A percentile compares a stretch with the other conserved stretches of the same genome.
Conservation (phyloP, 2,113 vertebrate genomes). For the Neolamprologus brichardi region DNA sequence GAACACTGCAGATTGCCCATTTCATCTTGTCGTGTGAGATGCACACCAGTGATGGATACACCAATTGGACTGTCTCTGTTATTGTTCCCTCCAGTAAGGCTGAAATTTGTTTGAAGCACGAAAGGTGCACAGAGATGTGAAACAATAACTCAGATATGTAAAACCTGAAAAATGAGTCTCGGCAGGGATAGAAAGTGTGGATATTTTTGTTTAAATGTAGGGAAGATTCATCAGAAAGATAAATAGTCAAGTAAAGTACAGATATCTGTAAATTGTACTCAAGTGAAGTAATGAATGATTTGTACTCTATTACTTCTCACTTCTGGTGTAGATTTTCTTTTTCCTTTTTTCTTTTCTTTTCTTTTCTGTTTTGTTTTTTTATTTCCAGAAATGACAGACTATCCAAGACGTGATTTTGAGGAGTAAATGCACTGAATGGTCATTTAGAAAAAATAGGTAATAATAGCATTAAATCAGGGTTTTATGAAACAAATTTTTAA, state of each 20-base stretch:
- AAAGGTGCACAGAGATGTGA: neutral
- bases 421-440: neutral
- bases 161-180: neutral
- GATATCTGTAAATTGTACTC: neutral
- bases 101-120: neutral
- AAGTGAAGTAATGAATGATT: neutral
- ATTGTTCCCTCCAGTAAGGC: neutral
- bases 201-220: neutral
- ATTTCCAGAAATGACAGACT: neutral
- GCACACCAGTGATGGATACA: neutral
- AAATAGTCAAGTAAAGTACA: neutral
- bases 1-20: neutral
- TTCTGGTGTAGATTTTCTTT: neutral
- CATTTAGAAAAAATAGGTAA: neutral
- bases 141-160: neutral
- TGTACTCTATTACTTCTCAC: neutral
- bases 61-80: neutral
- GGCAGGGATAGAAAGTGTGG: neutral
- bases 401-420: neutral
- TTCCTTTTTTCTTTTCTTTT: rapidly evolving
- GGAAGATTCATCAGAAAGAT: neutral
- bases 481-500: neutral
- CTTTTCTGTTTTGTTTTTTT: neutral
- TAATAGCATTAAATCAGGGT: neutral
- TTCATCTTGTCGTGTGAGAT: neutral